These are phyloP conservation scores for Protonemura montana DNA, from an alignment of 2,888 invertebrate genomes.

Conservation along the genomic window DNA sequence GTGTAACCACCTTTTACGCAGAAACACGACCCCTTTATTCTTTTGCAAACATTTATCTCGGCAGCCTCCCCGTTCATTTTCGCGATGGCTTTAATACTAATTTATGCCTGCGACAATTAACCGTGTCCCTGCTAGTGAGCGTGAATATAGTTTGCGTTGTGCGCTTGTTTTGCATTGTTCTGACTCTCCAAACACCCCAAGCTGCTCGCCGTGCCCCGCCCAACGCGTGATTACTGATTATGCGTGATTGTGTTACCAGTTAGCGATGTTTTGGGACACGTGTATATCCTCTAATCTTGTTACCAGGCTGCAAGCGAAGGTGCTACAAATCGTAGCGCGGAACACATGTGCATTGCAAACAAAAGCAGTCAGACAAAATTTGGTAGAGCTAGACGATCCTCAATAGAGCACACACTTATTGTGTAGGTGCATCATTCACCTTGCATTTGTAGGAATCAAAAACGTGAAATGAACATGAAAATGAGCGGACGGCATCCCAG, in stretches of 20 bases:
- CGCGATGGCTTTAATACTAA: background rate
- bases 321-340: background rate
- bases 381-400: background rate
- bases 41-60: background rate
- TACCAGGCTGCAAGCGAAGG: background rate
- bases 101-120: background rate
- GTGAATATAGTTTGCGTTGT: background rate
- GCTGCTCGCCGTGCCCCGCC: background rate
- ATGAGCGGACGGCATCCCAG: background rate
- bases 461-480: background rate
- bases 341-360: background rate
- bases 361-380: background rate
- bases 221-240: constrained; percentile 18
- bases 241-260: constrained; percentile 15
- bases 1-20: too few relatives aligned
- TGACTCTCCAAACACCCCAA: background rate
- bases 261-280: background rate
- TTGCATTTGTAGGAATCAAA: background rate
- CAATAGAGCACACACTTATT: background rate
- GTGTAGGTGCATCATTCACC: background rate
- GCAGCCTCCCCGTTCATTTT: background rate
- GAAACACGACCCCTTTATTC: background rate
- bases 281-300: background rate
- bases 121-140: background rate
- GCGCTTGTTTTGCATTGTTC: background rate